Evolutionary conservation across 2,888 invertebrate species (phyloP), one percentile per base, ranked within the genome.

Genomic region (Netelia virgata): DNA sequence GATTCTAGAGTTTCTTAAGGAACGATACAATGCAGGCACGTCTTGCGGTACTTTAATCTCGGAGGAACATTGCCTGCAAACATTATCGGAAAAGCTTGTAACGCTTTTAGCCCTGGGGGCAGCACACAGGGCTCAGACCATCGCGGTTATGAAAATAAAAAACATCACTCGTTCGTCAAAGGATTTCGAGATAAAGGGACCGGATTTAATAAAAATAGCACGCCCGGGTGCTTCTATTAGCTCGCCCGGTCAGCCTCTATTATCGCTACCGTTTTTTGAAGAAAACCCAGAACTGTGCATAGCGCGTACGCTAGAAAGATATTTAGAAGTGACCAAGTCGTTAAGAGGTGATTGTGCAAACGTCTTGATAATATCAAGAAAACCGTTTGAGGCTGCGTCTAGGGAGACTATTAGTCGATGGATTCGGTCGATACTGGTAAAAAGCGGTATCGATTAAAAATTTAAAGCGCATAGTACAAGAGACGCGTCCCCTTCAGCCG

Each of bases 21-120:
- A 57, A 50, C 72, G 61, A 59, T 83, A 77, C 36, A 64, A 83
- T 36, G 53, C 50, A 1, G 76, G 79, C 8, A 61, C 68, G 18
- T 68, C 61, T 1, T 83, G 81, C 64, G 83, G 80, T 9, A 85
- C 83, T 0, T 47, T 85, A 5, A 80, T 83, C 47, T 69, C 81
- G 28, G 47, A 47, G 16, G 16, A 77, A 61, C 70, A 28, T 18
- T 78, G 68, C 14, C 8, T 73, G n/a, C 64, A 78, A 57, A 9
- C 55, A 16, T 20, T 84, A 14, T 72, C 74, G 14, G 81, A 81
- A 47, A 72, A 43, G 18, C 53, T 80, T 3, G 80, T 75, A 3
- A 80, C 80, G 6, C 68, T 81, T 3, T n/a, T 81, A 20, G 72
- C 70, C 3, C 43, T 84, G 0, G 73, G 16, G 6, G 81, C 81